These are phyloP conservation scores for Petrocephalus sullivani DNA, from an alignment of 2,797 vertebrate species.

Conservation along the genomic window DNA sequence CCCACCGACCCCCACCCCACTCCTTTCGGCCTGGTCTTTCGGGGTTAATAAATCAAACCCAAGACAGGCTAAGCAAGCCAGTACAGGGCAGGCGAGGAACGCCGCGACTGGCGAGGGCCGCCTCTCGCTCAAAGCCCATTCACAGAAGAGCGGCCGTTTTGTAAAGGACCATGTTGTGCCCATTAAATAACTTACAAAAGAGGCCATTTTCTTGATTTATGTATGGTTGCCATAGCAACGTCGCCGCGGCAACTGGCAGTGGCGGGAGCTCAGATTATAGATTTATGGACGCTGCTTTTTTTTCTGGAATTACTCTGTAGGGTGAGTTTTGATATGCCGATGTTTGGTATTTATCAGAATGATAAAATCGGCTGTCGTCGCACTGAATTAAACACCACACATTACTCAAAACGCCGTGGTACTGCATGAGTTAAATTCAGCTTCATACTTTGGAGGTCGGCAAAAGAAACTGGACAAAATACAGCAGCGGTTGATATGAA, in stretches of 20 bases:
- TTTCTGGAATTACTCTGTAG: conserved; percentile 42
- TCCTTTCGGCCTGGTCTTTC: conserved; percentile 74
- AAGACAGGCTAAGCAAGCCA: conserved; percentile 77
- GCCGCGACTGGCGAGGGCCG: conserved; percentile 76
- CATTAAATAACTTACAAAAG: conserved; percentile 94
- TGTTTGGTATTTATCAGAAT: conserved; percentile 10
- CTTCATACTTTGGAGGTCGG: neutral
- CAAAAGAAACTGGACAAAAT: neutral
- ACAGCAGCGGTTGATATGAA: neutral
- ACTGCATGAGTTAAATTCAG: neutral
- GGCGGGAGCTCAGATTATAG: conserved; percentile 51
- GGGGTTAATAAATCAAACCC: conserved; percentile 77
- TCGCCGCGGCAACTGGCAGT: conserved; percentile 59
- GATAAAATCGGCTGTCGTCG: neutral
- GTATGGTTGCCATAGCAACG: conserved; percentile 71
- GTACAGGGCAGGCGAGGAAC: conserved; percentile 74
- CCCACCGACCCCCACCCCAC: conserved; percentile 11
- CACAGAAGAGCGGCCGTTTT: conserved; percentile 73
- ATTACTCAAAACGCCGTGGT: neutral
- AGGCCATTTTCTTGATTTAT: conserved; percentile 87
- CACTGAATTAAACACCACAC: neutral
- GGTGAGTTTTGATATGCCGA: neutral
- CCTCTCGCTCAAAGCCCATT: conserved; percentile 81
- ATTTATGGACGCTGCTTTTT: conserved; percentile 60
- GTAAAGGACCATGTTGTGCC: conserved; percentile 90